phyloP scores from a whole-genome alignment of 2,797 vertebrate genomes.

The Oreortyx pictus region DNA sequence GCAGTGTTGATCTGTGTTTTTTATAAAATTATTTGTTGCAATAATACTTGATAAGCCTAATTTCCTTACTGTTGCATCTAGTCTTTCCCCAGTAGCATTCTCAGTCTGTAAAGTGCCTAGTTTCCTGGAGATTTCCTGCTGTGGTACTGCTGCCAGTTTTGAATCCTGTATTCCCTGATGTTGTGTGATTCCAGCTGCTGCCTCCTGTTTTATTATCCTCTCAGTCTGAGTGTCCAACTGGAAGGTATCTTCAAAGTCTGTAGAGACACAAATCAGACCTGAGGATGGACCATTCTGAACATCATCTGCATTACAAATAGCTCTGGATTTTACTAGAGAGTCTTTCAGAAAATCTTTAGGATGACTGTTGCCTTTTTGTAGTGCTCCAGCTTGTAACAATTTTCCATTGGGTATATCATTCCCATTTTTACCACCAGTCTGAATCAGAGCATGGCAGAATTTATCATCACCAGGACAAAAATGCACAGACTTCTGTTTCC shows the following conservation, averaged over 20 bases:
- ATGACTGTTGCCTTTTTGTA: slow-evolving; percentile 6
- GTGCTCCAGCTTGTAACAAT: slow-evolving; percentile 7
- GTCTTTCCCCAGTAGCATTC: neutral
- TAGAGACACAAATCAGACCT: slow-evolving; percentile 58
- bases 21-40: neutral
- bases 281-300: slow-evolving; percentile 46
- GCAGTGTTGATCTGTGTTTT: neutral
- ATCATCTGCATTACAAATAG: slow-evolving; percentile 7
- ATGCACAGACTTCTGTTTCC: neutral
- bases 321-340: slow-evolving; percentile 33
- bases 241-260: slow-evolving; percentile 92
- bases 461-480: slow-evolving; percentile 38
- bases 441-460: slow-evolving; percentile 18
- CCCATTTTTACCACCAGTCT: neutral
- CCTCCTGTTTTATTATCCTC: slow-evolving; percentile 85
- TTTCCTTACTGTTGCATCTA: neutral
- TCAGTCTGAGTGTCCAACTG: slow-evolving; percentile 93
- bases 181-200: slow-evolving; percentile 49
- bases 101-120: neutral
- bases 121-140: neutral
- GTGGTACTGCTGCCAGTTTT: neutral
- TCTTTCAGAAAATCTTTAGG: slow-evolving; percentile 29
- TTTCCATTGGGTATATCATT: neutral
- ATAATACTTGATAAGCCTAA: neutral
- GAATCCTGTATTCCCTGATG: slow-evolving; percentile 14